Base-by-base conservation (phyloP, 2,888 invertebrate species). In the Campaea margaritaria region DNA sequence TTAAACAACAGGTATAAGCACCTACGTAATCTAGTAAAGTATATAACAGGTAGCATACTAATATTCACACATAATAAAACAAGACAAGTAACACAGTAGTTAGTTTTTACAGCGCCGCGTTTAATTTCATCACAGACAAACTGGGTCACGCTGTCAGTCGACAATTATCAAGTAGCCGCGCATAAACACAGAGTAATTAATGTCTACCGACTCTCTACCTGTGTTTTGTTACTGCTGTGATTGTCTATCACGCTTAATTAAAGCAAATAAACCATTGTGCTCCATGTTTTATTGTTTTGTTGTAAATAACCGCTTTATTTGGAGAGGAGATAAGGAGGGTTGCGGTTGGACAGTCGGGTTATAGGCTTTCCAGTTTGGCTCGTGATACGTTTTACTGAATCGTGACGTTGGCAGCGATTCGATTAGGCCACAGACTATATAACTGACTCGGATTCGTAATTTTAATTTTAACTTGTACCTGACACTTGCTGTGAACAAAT, bases 181-280 rank as follows among this genome's bases (percentile, higher is more conserved):
- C 16, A 14, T 46, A 45, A 10, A 34, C 12, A 5, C 34, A 15
- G 5, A 46, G 46, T 46, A 46, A 46, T 46, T 46, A 46, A 46
- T 15, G 46, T 46, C 44, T 21, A 31, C n/a, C 21, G 38, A n/a
- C n/a, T n/a, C n/a, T n/a, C n/a, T 21, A 48, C 48, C 38, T 48
- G n/a, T 16, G 21, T 21, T 48, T 21, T 27, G 38, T 48, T 15
- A 46, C 34, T 15, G 15, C 21, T 10, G 48, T 38, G 48, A 48
- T 48, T 48, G 48, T 48, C 38, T 38, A 21, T 38, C 48, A 8
- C 48, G 38, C 38, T 48, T 48, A 48, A 48, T 48, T 48, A 48
- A 38, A 48, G 36, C 38, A 48, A 48, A 48, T 48, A 48, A 48
- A 48, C 38, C 48, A 48, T 48, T 38, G 48, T 48, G 12, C 12